Evolutionary conservation across 2,888 invertebrate genomes (phyloP), one percentile per base, ranked within the genome.

Genomic region (Bruchidius siliquastri): DNA sequence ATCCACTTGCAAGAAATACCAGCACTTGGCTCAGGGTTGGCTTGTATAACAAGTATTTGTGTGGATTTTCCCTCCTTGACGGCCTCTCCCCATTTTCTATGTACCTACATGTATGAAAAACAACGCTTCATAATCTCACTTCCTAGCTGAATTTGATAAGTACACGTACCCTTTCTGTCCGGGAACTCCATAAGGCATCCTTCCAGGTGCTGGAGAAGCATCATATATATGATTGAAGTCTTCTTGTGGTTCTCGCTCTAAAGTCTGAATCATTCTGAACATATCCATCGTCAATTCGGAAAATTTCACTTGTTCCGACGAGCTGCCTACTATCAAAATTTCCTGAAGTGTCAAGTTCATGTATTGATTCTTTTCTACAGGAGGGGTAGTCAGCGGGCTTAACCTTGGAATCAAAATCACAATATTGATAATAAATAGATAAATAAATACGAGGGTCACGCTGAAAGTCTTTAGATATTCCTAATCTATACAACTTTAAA

Each of bases 231-330:
- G 92, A 82, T 92, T 93, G 71, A 91, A 89, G 78, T 94, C 94
- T 81, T 95, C 95, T 80, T 94, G 93, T 18, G 96, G 96, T 84
- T 98, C 97, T 77, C 96, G 89, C 86, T 98, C 98, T 76, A 98
- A 87, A 0, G 96, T 96, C 87, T 98, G 98, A 75, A 98, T 90
- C 93, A 98, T 97, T 81, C 98, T 90, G 87, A 96, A 98, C 98
- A 98, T 98, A 88, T 98, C 98, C 90, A 98, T 93, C 20, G 98
- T 98, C 80, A 98, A 88, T 87, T 98, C 98, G 79, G 96, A 97
- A 88, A 97, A 98, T 87, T 97, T 97, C 49, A 97, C 95, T 90
- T 98, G 98, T 83, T 97, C 96, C 78, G 94, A 92, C 82, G 94
- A 94, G 86, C 97, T 97, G 74, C 98, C 98, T 74, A 98, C 93